phyloP scores from a whole-genome alignment of 2,797 vertebrate genomes.

The Phoebastria nigripes region DNA sequence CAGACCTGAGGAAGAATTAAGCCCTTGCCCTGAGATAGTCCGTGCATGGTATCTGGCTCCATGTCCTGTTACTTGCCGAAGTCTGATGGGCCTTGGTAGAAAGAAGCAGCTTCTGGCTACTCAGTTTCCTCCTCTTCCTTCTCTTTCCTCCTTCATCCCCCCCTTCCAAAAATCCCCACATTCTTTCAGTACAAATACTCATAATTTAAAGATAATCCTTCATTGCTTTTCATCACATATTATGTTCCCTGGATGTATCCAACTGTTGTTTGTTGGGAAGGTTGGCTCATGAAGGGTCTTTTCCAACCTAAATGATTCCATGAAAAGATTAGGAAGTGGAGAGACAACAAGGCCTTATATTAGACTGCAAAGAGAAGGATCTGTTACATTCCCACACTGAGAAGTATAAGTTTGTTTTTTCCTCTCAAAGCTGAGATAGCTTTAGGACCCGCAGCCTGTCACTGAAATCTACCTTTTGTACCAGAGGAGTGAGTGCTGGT shows the following conservation, averaged over 20 bases:
- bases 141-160: not conserved
- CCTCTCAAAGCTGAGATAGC: not conserved
- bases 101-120: not conserved
- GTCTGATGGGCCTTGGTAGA: not conserved
- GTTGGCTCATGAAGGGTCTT: not conserved
- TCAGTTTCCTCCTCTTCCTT: not conserved
- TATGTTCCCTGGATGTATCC: not conserved
- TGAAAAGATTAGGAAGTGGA: not conserved
- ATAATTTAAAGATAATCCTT: not conserved
- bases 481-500: not conserved
- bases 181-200: not conserved
- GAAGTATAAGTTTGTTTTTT: not conserved
- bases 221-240: not conserved
- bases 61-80: not conserved
- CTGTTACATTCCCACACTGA: not conserved
- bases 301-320: not conserved
- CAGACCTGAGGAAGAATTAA: not conserved
- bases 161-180: not conserved
- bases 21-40: not conserved
- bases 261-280: not conserved
- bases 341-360: not conserved
- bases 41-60: not conserved
- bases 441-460: not conserved
- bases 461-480: not conserved
- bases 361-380: not conserved